Evolutionary conservation across 2,888 invertebrate genomes (phyloP).

Genomic region (Euplexia lucipara): DNA sequence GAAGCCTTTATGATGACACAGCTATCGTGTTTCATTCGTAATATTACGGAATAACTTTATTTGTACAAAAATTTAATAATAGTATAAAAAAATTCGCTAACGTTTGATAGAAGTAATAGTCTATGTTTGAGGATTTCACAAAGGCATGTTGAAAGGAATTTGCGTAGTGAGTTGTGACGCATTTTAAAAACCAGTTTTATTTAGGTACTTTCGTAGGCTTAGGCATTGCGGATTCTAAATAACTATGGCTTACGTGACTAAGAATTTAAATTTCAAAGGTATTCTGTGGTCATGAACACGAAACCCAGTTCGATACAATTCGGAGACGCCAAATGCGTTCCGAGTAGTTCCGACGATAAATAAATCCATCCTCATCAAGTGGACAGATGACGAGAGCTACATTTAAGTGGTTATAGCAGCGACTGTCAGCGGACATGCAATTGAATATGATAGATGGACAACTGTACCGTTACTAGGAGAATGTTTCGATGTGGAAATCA

Average conservation of each 20-base stretch:
- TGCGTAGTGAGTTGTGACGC: constrained; percentile 11
- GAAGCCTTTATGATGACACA: constrained; percentile 48
- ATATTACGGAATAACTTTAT: constrained; percentile 38
- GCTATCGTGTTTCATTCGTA: constrained; percentile 43
- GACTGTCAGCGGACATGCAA: constrained; percentile 72
- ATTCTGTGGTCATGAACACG: constrained; percentile 18
- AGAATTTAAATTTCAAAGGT: neutral
- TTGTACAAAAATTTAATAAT: constrained; percentile 26
- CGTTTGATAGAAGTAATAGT: constrained; percentile 8
- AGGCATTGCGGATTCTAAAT: constrained; percentile 1
- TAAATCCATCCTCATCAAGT: constrained; percentile 71
- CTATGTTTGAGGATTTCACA: constrained; percentile 23
- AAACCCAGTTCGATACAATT: constrained; percentile 47
- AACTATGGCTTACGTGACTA: neutral
- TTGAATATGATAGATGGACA: constrained; percentile 75
- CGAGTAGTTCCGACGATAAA: constrained; percentile 62
- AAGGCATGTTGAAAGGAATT: constrained; percentile 23
- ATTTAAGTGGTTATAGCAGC: constrained; percentile 50
- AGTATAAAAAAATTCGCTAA: constrained; percentile 19
- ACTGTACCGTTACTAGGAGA: constrained; percentile 64
- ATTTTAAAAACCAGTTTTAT: constrained; percentile 24
- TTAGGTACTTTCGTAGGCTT: constrained; percentile 4
- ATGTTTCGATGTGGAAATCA: constrained; percentile 41
- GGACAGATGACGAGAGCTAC: constrained; percentile 62
- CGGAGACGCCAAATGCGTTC: constrained; percentile 46